Base-by-base conservation (phyloP, 2,113 vertebrate genomes). In the Lepus timidus region DNA sequence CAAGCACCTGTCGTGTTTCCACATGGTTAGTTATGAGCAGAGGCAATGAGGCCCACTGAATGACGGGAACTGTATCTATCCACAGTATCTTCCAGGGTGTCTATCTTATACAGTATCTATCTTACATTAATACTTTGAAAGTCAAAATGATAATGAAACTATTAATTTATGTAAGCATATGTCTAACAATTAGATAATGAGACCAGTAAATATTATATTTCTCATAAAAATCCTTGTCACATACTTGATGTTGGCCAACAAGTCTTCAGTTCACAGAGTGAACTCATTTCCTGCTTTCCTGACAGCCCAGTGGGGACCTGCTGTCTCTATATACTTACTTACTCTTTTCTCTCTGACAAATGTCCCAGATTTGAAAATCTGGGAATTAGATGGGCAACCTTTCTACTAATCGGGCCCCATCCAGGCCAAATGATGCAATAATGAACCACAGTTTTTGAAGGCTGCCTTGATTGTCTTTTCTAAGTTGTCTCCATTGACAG, bases 321-420 rank as follows among this genome's bases (percentile, higher is more conserved):
- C 19, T 65, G n/a, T 71, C 74, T 75, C 0, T 44, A 90, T 58
- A 36, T 19, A 65, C 0, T 3, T 17, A 78, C 13, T 9, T 5
- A 6, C 23, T 82, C 29, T 8, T 44, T 23, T 73, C 67, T 75
- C 55, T 87, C n/a, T 65, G 65, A 87, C 58, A 90, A 70, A 14
- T 80, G 79, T 27, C 20, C 71, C 39, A 70, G 65, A 64, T 78
- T 73, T 85, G 71, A n/a, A 95, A 95, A 64, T 95, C 13, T 89
- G 33, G 20, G 17, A 71, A 74, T 79, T 68, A 17, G 33, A n/a
- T 82, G 29, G 10, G n/a, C 73, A 89, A 6, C 36, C 4, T 93
- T 20, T 31, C 58, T 58, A 55, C 22, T 67, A 67, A 68, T 74
- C 12, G 76, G 52, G 23, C 25, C 62, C 73, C 70, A 61, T 25